Percentiles rank a stretch among this genome's conserved stretches.
phyloP scores from a whole-genome alignment of 2,797 vertebrate genomes.

The Delichon dasypus region DNA sequence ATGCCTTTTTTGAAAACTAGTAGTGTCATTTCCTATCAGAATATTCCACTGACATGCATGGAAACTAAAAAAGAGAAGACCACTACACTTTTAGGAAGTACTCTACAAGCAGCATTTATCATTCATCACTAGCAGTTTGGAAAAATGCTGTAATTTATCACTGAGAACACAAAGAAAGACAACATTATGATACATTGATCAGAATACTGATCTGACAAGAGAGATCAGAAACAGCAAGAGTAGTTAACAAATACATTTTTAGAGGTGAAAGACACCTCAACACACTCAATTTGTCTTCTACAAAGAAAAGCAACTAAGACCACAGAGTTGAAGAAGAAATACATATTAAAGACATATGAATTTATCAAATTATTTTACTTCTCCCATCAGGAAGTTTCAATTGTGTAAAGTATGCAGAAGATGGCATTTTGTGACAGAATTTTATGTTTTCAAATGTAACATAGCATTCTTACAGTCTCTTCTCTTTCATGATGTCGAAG shows the following conservation, averaged over 20 bases:
- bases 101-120: background rate
- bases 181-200: background rate
- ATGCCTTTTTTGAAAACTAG: background rate
- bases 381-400: background rate
- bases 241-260: background rate
- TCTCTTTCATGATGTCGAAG: constrained; percentile 94
- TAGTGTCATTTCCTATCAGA: background rate
- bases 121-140: background rate
- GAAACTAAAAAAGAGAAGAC: background rate
- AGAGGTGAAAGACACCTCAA: background rate
- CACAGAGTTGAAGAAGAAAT: background rate
- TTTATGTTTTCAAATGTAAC: background rate
- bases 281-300: background rate
- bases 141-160: background rate
- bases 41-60: background rate
- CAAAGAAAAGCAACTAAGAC: background rate
- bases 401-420: background rate
- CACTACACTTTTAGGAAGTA: background rate
- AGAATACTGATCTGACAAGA: background rate
- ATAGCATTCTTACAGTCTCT: constrained; percentile 73
- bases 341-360: background rate
- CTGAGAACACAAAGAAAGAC: background rate
- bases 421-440: background rate
- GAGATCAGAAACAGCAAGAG: background rate
- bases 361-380: background rate